Percentiles rank a stretch among this genome's conserved stretches.
phyloP scores from a whole-genome alignment of 1,140 invertebrate genomes.

The Trichomalopsis sarcophagae region DNA sequence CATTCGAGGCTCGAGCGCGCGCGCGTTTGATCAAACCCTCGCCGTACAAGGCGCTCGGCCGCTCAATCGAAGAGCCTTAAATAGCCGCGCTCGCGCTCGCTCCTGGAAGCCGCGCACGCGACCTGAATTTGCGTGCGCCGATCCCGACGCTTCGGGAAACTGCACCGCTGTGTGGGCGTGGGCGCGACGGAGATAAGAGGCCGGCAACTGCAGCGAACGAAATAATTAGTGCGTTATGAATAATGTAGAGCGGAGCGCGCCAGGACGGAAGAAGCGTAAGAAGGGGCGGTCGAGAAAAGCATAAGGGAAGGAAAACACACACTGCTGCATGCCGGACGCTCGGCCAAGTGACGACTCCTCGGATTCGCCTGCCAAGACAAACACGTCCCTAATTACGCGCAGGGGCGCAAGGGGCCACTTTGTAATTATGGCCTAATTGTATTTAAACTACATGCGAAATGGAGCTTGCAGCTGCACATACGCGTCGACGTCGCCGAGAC shows the following conservation, averaged over 20 bases:
- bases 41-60: background rate
- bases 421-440: slow-evolving; percentile 55
- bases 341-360: slow-evolving; percentile 23
- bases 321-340: background rate
- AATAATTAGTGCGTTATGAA: slow-evolving; percentile 49
- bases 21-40: too few relatives aligned
- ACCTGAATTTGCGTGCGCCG: background rate
- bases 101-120: background rate
- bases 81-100: background rate
- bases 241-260: slow-evolving; percentile 28
- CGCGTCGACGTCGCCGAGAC: slow-evolving; percentile 7
- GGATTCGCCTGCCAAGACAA: slow-evolving; percentile 48
- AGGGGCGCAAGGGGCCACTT: slow-evolving; percentile 23
- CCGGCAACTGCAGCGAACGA: background rate
- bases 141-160: too few relatives aligned
- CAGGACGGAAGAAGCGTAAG: background rate
- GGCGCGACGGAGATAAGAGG: too few relatives aligned
- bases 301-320: background rate
- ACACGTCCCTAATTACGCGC: slow-evolving; percentile 50
- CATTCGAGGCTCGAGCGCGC: too few relatives aligned
- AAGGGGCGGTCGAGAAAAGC: background rate
- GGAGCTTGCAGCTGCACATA: background rate
- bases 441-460: slow-evolving; percentile 52
- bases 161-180: too few relatives aligned
- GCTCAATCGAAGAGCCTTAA: background rate